These are phyloP conservation scores for Fratercula arctica DNA, from an alignment of 2,797 vertebrate genomes.

Conservation along the genomic window DNA sequence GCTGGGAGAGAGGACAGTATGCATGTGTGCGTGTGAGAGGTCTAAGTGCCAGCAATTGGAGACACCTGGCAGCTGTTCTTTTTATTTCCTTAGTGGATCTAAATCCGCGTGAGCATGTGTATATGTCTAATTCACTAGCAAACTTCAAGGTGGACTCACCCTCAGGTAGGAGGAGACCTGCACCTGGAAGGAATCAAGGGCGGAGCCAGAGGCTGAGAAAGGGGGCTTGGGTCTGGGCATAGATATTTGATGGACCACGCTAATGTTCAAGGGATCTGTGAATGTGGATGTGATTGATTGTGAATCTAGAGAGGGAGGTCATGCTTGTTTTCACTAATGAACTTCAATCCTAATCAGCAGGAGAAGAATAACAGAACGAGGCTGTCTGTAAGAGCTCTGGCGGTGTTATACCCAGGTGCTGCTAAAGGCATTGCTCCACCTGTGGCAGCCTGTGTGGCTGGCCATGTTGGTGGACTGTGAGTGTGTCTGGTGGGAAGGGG, in stretches of 20 bases:
- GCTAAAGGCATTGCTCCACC: background rate
- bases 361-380: background rate
- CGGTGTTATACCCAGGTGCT: background rate
- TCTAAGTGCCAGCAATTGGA: background rate
- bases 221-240: background rate
- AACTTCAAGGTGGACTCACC: background rate
- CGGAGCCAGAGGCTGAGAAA: background rate
- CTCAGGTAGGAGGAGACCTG: background rate
- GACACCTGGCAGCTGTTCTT: background rate
- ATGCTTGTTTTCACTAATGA: fast-evolving
- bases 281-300: background rate
- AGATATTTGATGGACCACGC: fast-evolving
- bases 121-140: background rate
- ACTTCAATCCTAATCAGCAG: background rate
- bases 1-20: background rate
- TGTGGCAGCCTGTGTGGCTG: background rate
- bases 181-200: background rate
- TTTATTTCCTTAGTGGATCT: background rate
- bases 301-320: background rate
- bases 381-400: background rate
- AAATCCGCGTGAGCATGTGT: background rate
- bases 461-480: fast-evolving
- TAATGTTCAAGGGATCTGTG: background rate
- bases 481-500: fast-evolving
- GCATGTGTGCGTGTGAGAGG: background rate